A percentile compares a stretch with the other conserved stretches of the same genome.
Evolutionary conservation across 2,888 invertebrate species (phyloP).

Genomic region (Drosophila paracracens): DNA sequence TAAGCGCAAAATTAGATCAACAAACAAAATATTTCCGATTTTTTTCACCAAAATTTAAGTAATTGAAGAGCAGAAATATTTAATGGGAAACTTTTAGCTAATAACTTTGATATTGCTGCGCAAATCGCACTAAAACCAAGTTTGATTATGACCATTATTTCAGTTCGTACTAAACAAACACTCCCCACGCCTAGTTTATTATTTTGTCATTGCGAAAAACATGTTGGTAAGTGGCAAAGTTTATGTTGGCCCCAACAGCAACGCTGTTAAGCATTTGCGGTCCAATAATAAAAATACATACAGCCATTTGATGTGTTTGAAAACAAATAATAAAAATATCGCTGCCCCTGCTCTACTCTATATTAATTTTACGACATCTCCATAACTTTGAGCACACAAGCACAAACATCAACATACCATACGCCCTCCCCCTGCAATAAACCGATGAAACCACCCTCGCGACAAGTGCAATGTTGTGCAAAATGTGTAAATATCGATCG

Average conservation of each 20-base stretch:
- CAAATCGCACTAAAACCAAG: slow-evolving; percentile 8
- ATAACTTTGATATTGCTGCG: slow-evolving; percentile 4
- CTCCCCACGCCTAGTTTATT: slow-evolving; percentile 18
- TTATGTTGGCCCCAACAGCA: slow-evolving; percentile 19
- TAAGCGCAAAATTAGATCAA: background rate
- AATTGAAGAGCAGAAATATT: background rate
- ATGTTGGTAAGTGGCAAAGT: slow-evolving; percentile 42
- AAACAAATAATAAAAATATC: slow-evolving; percentile 47
- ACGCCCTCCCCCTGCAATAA: background rate
- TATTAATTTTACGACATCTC: slow-evolving; percentile 43
- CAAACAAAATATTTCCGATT: background rate
- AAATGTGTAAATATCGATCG: slow-evolving; percentile 46
- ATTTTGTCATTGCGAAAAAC: slow-evolving; percentile 21
- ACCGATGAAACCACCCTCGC: slow-evolving; percentile 44
- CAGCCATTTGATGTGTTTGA: slow-evolving; percentile 35
- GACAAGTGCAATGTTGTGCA: slow-evolving; percentile 39
- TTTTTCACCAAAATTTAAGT: background rate
- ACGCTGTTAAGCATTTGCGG: slow-evolving; percentile 38
- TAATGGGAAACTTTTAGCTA: background rate
- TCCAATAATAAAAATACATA: slow-evolving; percentile 48
- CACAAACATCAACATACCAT: background rate
- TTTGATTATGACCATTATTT: slow-evolving; percentile 20
- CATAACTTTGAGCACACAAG: slow-evolving; percentile 15
- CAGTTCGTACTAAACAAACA: slow-evolving; percentile 16
- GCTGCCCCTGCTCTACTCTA: background rate